A percentile compares a stretch with the other conserved stretches of the same genome.
These are phyloP conservation scores for Cremastinae sp. DNA, from an alignment of 2,888 invertebrate species.

Conservation along the genomic window DNA sequence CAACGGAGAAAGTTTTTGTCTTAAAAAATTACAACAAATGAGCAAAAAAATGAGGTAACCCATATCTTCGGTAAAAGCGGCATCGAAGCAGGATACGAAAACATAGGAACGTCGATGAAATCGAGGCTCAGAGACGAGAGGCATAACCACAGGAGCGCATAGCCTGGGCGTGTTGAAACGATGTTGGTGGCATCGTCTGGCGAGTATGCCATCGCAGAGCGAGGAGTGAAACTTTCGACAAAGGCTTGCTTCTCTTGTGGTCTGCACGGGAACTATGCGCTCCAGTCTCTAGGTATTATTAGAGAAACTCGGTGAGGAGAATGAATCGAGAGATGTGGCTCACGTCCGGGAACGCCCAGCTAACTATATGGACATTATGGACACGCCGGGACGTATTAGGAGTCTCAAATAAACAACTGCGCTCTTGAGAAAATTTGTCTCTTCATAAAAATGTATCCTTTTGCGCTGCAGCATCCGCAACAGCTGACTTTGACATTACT, in stretches of 20 bases:
- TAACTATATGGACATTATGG: background rate
- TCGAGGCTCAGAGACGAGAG: constrained; percentile 37
- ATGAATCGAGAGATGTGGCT: constrained; percentile 55
- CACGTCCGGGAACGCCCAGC: constrained; percentile 60
- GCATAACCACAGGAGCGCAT: constrained; percentile 40
- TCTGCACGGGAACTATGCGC: constrained; percentile 36
- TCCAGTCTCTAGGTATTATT: constrained; percentile 31
- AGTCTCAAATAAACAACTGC: too few relatives aligned
- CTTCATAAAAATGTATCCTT: too few relatives aligned
- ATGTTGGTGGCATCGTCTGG: constrained; percentile 58
- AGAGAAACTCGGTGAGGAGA: constrained; percentile 49
- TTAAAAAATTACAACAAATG: too few relatives aligned
- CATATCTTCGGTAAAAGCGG: constrained; percentile 25
- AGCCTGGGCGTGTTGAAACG: constrained; percentile 41
- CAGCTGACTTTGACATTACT: too few relatives aligned
- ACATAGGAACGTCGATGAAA: constrained; percentile 42
- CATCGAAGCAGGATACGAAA: constrained; percentile 47
- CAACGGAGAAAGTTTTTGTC: constrained; percentile 53
- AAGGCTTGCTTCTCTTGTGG: constrained; percentile 41
- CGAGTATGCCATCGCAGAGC: constrained; percentile 30
- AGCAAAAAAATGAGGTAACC: constrained; percentile 20
- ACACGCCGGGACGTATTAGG: too few relatives aligned
- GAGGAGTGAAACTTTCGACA: constrained; percentile 58
- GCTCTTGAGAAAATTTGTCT: too few relatives aligned
- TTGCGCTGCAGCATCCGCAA: too few relatives aligned